A percentile compares a stretch with the other conserved stretches of the same genome.
Evolutionary conservation across 92 coral and sea anemone genomes (phyloP).

Genomic region (Parazoanthus atlanticus): DNA sequence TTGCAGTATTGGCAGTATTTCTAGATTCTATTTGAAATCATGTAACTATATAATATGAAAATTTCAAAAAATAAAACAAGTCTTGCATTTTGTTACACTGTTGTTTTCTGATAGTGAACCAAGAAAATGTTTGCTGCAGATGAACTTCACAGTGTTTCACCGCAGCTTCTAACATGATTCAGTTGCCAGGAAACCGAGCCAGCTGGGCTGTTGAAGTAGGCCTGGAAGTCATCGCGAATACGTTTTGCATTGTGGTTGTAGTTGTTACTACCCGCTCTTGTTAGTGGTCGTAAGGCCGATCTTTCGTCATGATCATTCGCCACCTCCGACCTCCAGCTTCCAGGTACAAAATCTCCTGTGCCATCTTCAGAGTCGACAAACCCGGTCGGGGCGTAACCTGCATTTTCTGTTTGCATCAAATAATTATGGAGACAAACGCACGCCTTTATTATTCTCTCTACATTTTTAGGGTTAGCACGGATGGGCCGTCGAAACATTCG

Average conservation of each 20-base stretch:
- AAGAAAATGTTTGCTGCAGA: conserved; percentile 6
- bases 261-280: conserved; percentile 21
- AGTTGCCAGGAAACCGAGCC: conserved; percentile 48
- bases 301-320: conserved; percentile 20
- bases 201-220: conserved; percentile 21
- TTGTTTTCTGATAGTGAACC: conserved; percentile 10
- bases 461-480: conserved; percentile 17
- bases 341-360: conserved; percentile 15
- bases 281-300: conserved; percentile 1
- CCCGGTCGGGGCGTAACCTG: conserved; percentile 35
- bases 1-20: too few species aligned
- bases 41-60: background rate
- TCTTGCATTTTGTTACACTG: background rate
- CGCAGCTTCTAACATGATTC: conserved; percentile 43
- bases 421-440: conserved; percentile 42
- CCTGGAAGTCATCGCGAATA: conserved; percentile 5
- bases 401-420: conserved; percentile 38
- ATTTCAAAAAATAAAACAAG: too few species aligned
- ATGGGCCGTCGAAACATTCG: conserved; percentile 43
- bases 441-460: conserved; percentile 34
- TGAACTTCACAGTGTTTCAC: background rate
- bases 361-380: conserved; percentile 26
- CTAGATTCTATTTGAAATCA: too few species aligned
- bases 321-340: conserved; percentile 38
- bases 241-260: conserved; percentile 24